Evolutionary conservation across 2,888 invertebrate species (phyloP).

Genomic region (Conistra vaccinii): DNA sequence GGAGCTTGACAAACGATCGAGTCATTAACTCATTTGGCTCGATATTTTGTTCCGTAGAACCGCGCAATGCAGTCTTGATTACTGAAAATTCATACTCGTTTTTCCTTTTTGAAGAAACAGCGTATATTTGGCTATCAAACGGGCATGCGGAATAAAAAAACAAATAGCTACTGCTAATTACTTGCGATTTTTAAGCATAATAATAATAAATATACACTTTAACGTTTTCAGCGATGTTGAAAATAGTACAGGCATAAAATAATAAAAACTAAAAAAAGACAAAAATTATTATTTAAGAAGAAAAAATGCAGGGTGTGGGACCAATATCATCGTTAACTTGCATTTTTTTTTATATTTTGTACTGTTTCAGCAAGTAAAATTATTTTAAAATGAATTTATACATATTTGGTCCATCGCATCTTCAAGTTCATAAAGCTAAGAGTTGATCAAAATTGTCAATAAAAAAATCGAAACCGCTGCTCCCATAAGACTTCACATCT

Average conservation of each 20-base stretch:
- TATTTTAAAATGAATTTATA: background rate
- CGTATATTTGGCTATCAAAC: background rate
- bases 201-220: too few species aligned
- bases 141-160: background rate
- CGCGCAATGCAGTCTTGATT: slow-evolving; percentile 24
- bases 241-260: background rate
- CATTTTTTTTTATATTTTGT: background rate
- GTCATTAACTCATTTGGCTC: slow-evolving; percentile 27
- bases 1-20: slow-evolving; percentile 33
- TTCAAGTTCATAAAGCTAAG: background rate
- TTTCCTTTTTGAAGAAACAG: background rate
- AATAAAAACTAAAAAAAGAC: background rate
- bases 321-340: background rate
- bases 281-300: background rate
- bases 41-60: slow-evolving; percentile 13
- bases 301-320: background rate
- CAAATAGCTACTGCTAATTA: background rate
- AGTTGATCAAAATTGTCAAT: background rate
- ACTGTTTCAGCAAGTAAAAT: background rate
- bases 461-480: background rate
- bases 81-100: background rate
- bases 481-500: background rate
- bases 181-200: background rate
- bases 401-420: background rate
- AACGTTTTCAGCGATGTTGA: background rate